These are phyloP conservation scores for Apis cerana DNA, from an alignment of 1,140 invertebrate species.

Conservation along the genomic window DNA sequence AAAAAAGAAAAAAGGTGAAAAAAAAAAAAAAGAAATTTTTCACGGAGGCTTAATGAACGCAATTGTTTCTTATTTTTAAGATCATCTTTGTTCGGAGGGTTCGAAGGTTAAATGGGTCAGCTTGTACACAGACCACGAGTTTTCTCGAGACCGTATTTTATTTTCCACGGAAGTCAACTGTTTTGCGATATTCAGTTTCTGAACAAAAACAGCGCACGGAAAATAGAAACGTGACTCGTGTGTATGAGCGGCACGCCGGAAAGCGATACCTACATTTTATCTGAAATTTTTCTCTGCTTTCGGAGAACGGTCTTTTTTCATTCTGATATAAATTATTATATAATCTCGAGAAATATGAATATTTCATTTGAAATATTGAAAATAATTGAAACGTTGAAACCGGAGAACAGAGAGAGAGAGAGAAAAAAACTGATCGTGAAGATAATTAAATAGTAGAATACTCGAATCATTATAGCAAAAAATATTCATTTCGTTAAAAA, in stretches of 20 bases:
- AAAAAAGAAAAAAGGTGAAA: neutral
- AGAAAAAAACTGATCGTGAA: neutral
- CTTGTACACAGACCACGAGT: neutral
- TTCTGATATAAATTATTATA: neutral
- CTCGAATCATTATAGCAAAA: neutral
- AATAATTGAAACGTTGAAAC: no score
- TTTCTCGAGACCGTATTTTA: neutral
- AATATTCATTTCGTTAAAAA: neutral
- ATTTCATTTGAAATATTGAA: neutral
- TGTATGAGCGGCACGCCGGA: neutral
- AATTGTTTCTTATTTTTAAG: neutral
- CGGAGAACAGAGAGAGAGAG: neutral
- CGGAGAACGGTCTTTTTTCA: neutral
- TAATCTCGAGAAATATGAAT: neutral
- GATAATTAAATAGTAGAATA: neutral
- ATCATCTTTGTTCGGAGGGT: neutral
- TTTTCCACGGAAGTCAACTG: neutral
- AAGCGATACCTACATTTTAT: conserved; percentile 9
- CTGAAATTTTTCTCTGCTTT: neutral
- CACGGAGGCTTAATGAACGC: neutral
- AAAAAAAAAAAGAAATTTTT: accelerated
- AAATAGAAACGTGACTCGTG: conserved; percentile 22
- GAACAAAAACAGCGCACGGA: conserved; percentile 6
- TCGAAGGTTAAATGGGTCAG: neutral
- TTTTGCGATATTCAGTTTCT: conserved; percentile 13